A percentile compares a stretch with the other conserved stretches of the same genome.
These are phyloP conservation scores for Serranochromis macrocephalus DNA, from an alignment of 2,113 vertebrate genomes.

Conservation along the genomic window DNA sequence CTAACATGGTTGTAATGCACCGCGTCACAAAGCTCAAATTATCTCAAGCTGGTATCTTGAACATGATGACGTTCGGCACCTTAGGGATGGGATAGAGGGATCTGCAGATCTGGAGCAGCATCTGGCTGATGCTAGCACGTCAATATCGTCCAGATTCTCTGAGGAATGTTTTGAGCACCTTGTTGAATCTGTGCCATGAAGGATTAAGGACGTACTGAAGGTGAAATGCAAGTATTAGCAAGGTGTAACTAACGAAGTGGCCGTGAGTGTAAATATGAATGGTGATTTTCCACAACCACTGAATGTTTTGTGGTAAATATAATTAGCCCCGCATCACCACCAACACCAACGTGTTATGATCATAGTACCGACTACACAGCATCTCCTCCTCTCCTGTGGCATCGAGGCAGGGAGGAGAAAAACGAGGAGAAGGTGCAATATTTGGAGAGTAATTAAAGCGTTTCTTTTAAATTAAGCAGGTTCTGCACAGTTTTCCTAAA, in stretches of 20 bases:
- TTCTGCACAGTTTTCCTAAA: not conserved
- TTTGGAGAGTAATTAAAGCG: too few relatives aligned
- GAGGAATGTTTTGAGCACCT: not conserved
- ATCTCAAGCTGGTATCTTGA: not conserved
- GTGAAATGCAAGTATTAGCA: not conserved
- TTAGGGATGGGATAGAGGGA: not conserved
- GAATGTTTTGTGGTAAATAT: not conserved
- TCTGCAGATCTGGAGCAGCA: not conserved
- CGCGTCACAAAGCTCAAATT: accelerated
- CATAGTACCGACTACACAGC: accelerated
- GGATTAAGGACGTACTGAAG: not conserved
- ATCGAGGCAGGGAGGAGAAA: not conserved
- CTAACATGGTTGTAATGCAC: not conserved
- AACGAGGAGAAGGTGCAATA: not conserved
- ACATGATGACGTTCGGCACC: not conserved
- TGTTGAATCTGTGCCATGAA: accelerated
- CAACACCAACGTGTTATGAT: accelerated
- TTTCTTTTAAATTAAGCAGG: not conserved
- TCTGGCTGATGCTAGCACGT: not conserved
- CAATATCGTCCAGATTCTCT: not conserved
- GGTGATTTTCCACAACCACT: not conserved
- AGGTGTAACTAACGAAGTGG: not conserved
- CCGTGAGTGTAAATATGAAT: not conserved
- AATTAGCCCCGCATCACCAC: not conserved
- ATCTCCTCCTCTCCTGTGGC: not conserved